Percentiles rank a stretch among this genome's conserved stretches.
Evolutionary conservation across 2,888 invertebrate genomes (phyloP).

Genomic region (Lithophane ornitopus): DNA sequence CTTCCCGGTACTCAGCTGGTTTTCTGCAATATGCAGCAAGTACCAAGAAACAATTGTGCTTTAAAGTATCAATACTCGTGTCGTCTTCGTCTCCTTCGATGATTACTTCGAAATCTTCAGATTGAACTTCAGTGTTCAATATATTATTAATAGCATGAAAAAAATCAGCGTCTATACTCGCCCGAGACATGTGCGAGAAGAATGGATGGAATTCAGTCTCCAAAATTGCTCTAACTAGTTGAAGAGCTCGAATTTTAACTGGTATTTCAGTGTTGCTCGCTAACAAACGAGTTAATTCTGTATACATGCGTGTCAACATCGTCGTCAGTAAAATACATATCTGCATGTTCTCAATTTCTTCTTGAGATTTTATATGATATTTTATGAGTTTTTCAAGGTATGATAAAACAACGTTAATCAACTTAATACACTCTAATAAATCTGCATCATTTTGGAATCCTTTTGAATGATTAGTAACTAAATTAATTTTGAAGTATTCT

Average conservation of each 20-base stretch:
- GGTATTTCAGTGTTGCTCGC: conserved; percentile 71
- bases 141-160: conserved; percentile 81
- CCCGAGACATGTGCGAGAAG: conserved; percentile 72
- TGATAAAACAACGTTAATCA: conserved; percentile 69
- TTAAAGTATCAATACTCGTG: conserved; percentile 75
- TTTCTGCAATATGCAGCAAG: conserved; percentile 83
- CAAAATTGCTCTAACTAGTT: conserved; percentile 74
- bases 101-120: conserved; percentile 74
- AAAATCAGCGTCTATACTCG: conserved; percentile 75
- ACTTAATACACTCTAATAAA: conserved; percentile 72
- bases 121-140: conserved; percentile 72
- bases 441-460: conserved; percentile 62
- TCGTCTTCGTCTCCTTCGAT: conserved; percentile 80
- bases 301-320: conserved; percentile 72
- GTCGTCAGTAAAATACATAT: conserved; percentile 70
- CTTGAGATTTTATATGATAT: conserved; percentile 67
- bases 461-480: conserved; percentile 37
- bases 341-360: conserved; percentile 68
- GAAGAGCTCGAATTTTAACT: conserved; percentile 74
- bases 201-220: conserved; percentile 72
- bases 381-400: conserved; percentile 77
- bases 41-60: conserved; percentile 78
- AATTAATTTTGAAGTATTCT: conserved; percentile 55
- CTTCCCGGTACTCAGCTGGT: conserved; percentile 76
- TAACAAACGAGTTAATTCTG: conserved; percentile 69